Evolutionary conservation across 2,888 invertebrate genomes (phyloP).

Genomic region (Andrena hattorfiana): DNA sequence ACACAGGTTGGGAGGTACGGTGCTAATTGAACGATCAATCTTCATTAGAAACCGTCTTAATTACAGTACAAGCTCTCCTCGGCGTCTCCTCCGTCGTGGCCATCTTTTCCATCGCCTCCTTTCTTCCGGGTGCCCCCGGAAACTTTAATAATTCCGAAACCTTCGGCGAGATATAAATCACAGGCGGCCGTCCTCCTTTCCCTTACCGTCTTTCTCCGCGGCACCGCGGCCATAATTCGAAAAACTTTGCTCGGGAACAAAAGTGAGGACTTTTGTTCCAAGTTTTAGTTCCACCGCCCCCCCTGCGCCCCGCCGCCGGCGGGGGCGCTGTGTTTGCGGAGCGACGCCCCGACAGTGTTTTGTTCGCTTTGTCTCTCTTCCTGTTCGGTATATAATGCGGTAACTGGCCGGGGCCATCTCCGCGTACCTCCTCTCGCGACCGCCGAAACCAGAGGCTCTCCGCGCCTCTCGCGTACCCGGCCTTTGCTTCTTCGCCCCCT

Average conservation of each 20-base stretch:
- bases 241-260: conserved; percentile 83
- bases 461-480: background rate
- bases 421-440: conserved; percentile 62
- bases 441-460: conserved; percentile 49
- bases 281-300: conserved; percentile 78
- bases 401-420: conserved; percentile 69
- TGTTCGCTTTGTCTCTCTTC: conserved; percentile 83
- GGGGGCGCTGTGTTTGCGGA: conserved; percentile 77
- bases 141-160: conserved; percentile 80
- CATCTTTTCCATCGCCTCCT: conserved; percentile 45
- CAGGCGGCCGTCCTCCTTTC: conserved; percentile 56
- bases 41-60: conserved; percentile 81
- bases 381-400: conserved; percentile 78
- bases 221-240: conserved; percentile 81
- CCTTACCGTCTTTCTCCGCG: conserved; percentile 62
- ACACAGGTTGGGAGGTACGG: conserved; percentile 69
- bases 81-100: conserved; percentile 20
- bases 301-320: background rate
- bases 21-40: conserved; percentile 81
- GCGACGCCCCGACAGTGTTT: conserved; percentile 83
- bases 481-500: background rate
- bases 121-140: conserved; percentile 55
- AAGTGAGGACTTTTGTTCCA: conserved; percentile 84
- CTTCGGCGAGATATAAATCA: conserved; percentile 79
- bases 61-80: conserved; percentile 74